Conservation (phyloP, 1,140 invertebrate genomes). For the Neodiprion fabricii region DNA sequence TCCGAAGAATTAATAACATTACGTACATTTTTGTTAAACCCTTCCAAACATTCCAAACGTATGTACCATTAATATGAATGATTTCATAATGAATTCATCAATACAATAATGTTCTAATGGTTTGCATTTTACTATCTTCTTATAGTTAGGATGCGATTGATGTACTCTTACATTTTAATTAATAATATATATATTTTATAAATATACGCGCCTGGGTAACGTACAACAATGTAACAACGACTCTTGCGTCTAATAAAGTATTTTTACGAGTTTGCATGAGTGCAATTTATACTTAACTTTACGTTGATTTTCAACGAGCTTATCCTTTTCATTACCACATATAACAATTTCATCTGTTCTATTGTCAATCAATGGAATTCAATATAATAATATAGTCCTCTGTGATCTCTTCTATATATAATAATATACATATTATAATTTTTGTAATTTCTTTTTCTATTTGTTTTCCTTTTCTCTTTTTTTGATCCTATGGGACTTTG, state of each 20-base stretch:
- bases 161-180: neutral
- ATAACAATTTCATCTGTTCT: constrained; percentile 40
- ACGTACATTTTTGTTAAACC: constrained; percentile 51
- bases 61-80: constrained; percentile 10
- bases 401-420: constrained; percentile 31
- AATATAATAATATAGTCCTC: constrained; percentile 41
- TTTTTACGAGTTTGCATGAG: constrained; percentile 21
- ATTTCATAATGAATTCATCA: constrained; percentile 5
- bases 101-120: neutral
- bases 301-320: constrained; percentile 19
- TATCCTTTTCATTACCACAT: constrained; percentile 29
- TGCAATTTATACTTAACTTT: constrained; percentile 27
- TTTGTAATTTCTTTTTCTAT: constrained; percentile 5
- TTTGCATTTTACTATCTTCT: neutral
- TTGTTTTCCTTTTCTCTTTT: neutral
- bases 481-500: constrained; percentile 10
- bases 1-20: constrained; percentile 49
- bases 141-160: constrained; percentile 14
- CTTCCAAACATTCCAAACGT: constrained; percentile 3
- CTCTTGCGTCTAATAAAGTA: constrained; percentile 22
- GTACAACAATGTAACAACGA: constrained; percentile 27
- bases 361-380: constrained; percentile 51
- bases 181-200: constrained; percentile 20
- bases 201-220: constrained; percentile 22
- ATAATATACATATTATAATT: constrained; percentile 21